Base-by-base conservation (phyloP, 2,113 vertebrate species). In the Lasiurus borealis region DNA sequence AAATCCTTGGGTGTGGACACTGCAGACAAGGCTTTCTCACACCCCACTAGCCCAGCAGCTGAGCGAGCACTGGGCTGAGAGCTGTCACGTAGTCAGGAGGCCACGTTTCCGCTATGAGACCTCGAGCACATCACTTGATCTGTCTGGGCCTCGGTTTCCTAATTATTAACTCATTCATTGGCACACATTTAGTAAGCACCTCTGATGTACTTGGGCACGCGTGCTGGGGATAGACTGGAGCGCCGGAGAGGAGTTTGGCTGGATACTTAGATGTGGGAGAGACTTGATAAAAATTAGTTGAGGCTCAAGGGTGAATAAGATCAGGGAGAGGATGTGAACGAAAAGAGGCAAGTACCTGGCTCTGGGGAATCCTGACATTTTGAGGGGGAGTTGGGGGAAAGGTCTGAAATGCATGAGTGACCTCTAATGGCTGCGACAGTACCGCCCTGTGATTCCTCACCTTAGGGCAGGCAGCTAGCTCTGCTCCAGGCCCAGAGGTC, bases 371-470 rank as follows among this genome's bases (percentile, higher is more conserved):
- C 46, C 25, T 11, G 15, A 23, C 54, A 9, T 4, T 27, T 40
- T 29, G 19, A 23, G 50, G 31, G 16, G 11, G 75, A 31, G 46
- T 5, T 8, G 54, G 5, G 3, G 14, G 27, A 12, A 34, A 72
- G 44, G 44, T 57, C 44, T 18, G 14, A 82, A 73, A 25, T 6
- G 34, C 1, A 40, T 27, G 59, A 27, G 13, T 54, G 4, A 5
- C 5, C 16, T 19, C 18, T 12, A 8, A 8, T 15, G 19, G 13
- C 27, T 13, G 48, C 16, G 18, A 18, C 12, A 2, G 0, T 4
- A 23, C 44, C 1, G 6, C 10, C 50, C 31, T 44, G 6, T 8
- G 48, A 44, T 29, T 25, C 72, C 50, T 59, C 3, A 81, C 59
- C 50, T 19, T 1, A 1, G 19, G 75, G 75, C 73, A 64, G 69